Evolutionary conservation across 2,888 invertebrate species (phyloP), one percentile per base, ranked within the genome.

Genomic region (Portevinia maculata): DNA sequence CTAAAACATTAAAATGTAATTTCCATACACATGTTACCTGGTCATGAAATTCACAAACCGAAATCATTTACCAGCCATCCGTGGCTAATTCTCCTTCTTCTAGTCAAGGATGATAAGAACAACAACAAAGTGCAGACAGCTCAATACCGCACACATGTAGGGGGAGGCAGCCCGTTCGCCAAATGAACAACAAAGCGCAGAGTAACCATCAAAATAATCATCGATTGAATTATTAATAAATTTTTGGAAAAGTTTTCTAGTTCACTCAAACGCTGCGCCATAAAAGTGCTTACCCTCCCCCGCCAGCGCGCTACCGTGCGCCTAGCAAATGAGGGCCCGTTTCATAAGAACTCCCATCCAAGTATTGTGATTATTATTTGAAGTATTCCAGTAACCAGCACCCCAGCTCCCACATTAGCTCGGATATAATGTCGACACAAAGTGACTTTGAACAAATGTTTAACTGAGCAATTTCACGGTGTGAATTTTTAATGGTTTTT

Each of bases 181-280:
- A 71, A 81, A 71, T 55, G 71, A 83, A 78, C 83, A 83, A 83
- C 83, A 83, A 83, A 83, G 83, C 83, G 60, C 83, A 62, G 73
- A 83, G 71, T 78, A 83, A 52, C 83, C 83, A 83, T 83, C 83
- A 83, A 83, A 83, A 83, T 83, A 83, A 83, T 83, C 83, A 83
- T 83, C 83, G 83, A 83, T 83, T 83, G 83, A 83, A 83, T 83
- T 78, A 83, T 83, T 83, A 83, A 83, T 83, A 83, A 71, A 76
- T 83, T 73, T 83, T 78, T 67, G 71, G 78, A 78, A 83, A 83
- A 83, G 67, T 83, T 83, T 83, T 44, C 30, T 73, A 76, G 76
- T 78, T 60, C 57, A 55, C 65, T 46, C 57, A 53, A 69, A 57
- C 70, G 15, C 52, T 28, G 50, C 24, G 60, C 39, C 55, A 48